Percentiles rank a stretch among this genome's conserved stretches.
Evolutionary conservation across 2,888 invertebrate genomes (phyloP).

Genomic region (Clistopyga incitator): DNA sequence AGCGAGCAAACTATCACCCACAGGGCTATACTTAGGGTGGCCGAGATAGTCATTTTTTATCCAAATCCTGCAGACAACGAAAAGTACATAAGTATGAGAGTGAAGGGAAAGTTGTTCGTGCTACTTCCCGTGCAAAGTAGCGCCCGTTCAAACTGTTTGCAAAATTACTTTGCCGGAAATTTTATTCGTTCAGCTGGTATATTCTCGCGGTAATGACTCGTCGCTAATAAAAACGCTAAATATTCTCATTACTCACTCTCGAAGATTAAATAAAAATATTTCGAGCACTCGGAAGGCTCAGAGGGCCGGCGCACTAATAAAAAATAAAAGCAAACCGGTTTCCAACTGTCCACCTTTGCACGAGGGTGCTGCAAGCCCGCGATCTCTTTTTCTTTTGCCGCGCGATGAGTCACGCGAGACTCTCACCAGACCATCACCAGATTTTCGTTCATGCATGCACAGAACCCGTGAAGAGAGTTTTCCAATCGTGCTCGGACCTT

Average conservation of each 20-base stretch:
- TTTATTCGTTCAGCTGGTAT: too few relatives aligned
- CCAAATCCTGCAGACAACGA: conserved; percentile 50
- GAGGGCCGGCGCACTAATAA: not conserved
- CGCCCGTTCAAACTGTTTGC: too few relatives aligned
- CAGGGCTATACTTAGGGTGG: conserved; percentile 18
- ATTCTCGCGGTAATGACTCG: conserved; percentile 6
- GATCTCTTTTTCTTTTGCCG: conserved; percentile 39
- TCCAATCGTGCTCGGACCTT: not conserved
- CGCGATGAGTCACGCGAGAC: conserved; percentile 58
- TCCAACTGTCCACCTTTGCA: conserved; percentile 49
- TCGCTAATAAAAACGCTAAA: not conserved
- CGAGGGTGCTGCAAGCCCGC: conserved; percentile 25
- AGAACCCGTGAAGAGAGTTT: not conserved
- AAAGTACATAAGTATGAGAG: conserved; percentile 1
- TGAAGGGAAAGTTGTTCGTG: conserved; percentile 30
- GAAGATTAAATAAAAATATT: not conserved
- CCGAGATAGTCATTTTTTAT: conserved; percentile 69
- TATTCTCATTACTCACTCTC: not conserved
- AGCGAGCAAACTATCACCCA: conserved; percentile 60
- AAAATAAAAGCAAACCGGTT: conserved; percentile 57
- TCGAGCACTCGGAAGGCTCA: not conserved
- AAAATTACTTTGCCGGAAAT: too few relatives aligned
- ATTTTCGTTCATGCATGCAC: conserved; percentile 28
- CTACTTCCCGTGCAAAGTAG: not conserved
- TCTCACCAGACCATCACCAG: conserved; percentile 18